Conservation (phyloP, 2,888 invertebrate genomes). For the Amphipoea lucens region DNA sequence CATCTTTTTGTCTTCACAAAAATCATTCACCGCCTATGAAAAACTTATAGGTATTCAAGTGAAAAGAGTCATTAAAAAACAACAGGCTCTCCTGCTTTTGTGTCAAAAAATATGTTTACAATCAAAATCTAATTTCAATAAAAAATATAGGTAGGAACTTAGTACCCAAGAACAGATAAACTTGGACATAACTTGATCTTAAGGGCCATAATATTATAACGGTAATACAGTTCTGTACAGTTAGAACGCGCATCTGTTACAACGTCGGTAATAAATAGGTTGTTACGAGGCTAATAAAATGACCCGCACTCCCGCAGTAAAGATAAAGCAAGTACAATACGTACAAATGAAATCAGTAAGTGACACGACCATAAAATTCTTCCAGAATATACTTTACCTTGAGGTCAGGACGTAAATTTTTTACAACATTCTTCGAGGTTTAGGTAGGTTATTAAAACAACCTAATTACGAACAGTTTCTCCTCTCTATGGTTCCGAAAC, state of each 20-base stretch:
- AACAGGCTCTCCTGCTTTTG: not conserved
- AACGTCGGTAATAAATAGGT: slow-evolving; percentile 69
- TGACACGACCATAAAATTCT: slow-evolving; percentile 67
- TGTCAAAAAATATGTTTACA: not conserved
- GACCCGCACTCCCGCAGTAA: slow-evolving; percentile 73
- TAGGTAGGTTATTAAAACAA: slow-evolving; percentile 21
- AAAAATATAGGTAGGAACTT: slow-evolving; percentile 9
- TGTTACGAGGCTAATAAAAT: slow-evolving; percentile 75
- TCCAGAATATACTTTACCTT: slow-evolving; percentile 66
- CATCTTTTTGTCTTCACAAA: not conserved
- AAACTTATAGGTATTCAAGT: not conserved
- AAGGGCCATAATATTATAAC: slow-evolving; percentile 51
- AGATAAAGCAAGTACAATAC: slow-evolving; percentile 70
- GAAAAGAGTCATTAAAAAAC: not conserved
- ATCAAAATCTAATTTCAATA: slow-evolving; percentile 19
- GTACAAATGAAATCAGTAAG: slow-evolving; percentile 69
- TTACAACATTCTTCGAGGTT: slow-evolving; percentile 20
- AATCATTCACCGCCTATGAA: not conserved
- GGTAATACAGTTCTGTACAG: slow-evolving; percentile 21
- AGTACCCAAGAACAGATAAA: slow-evolving; percentile 33
- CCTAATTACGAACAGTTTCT: not conserved
- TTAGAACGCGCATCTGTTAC: slow-evolving; percentile 60
- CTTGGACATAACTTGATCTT: slow-evolving; percentile 50
- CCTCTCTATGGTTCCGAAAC: not conserved
- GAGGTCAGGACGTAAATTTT: slow-evolving; percentile 29